phyloP scores from a whole-genome alignment of 2,888 invertebrate genomes.

The Sinopyrophorus schimmeli region DNA sequence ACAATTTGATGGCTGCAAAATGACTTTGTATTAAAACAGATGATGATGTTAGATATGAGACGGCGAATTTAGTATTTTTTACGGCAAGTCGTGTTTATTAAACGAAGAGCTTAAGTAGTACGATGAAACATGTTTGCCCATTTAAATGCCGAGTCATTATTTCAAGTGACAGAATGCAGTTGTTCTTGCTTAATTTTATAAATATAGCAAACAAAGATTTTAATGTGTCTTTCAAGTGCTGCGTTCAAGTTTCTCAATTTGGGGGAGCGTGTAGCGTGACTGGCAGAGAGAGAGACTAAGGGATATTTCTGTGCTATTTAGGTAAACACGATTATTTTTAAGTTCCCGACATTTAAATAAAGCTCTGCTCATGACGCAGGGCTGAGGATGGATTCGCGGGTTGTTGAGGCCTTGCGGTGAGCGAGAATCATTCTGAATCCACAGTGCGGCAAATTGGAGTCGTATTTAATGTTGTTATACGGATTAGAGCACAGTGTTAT shows the following conservation, averaged over 20 bases:
- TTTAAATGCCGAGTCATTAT: slow-evolving; percentile 38
- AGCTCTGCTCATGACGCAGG: slow-evolving; percentile 39
- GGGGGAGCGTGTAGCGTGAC: slow-evolving; percentile 42
- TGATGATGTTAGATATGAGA: slow-evolving; percentile 10
- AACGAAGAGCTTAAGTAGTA: slow-evolving; percentile 18
- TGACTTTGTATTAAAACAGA: slow-evolving; percentile 8
- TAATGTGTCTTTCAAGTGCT: slow-evolving; percentile 39
- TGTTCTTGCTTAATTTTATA: slow-evolving; percentile 43
- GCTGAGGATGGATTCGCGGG: slow-evolving; percentile 42
- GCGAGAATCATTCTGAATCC: slow-evolving; percentile 54
- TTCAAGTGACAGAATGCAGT: slow-evolving; percentile 36
- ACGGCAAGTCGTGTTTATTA: slow-evolving; percentile 7
- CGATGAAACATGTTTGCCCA: slow-evolving; percentile 35
- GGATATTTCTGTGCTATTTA: slow-evolving; percentile 42
- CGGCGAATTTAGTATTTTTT: slow-evolving; percentile 11
- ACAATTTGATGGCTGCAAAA: slow-evolving; percentile 9
- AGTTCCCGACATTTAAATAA: slow-evolving; percentile 43
- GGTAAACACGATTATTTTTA: slow-evolving; percentile 46
- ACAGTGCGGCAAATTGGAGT: slow-evolving; percentile 60
- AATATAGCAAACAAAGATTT: slow-evolving; percentile 45
- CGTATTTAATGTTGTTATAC: slow-evolving; percentile 61
- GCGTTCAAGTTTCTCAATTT: slow-evolving; percentile 40
- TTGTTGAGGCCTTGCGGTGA: slow-evolving; percentile 50
- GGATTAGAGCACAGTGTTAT: slow-evolving; percentile 54
- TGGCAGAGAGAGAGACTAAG: slow-evolving; percentile 36